phyloP scores from a whole-genome alignment of 2,113 vertebrate genomes.

The Perca fluviatilis region DNA sequence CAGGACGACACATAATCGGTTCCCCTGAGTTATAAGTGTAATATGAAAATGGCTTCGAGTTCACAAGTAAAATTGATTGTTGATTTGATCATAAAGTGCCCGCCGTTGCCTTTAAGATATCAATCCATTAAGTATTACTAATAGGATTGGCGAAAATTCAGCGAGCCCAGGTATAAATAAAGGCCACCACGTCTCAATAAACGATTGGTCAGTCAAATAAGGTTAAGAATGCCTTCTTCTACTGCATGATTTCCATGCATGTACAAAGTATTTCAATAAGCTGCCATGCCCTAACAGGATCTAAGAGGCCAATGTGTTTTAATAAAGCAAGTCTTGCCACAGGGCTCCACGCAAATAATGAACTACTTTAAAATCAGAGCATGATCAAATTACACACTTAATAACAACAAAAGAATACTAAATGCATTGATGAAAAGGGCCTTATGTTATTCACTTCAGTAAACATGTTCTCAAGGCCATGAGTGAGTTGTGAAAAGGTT shows the following conservation, averaged over 20 bases:
- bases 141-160: slow-evolving; percentile 7
- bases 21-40: slow-evolving; percentile 49
- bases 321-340: slow-evolving; percentile 46
- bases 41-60: slow-evolving; percentile 42
- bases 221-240: slow-evolving; percentile 10
- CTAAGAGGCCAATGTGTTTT: slow-evolving; percentile 52
- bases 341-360: slow-evolving; percentile 46
- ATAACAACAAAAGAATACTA: slow-evolving; percentile 47
- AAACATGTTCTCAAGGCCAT: slow-evolving; percentile 49
- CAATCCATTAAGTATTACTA: slow-evolving; percentile 27
- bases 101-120: slow-evolving; percentile 37
- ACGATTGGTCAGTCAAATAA: slow-evolving; percentile 28
- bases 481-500: slow-evolving; percentile 76
- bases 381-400: slow-evolving; percentile 45
- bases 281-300: slow-evolving; percentile 34
- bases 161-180: slow-evolving; percentile 19
- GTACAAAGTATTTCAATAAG: slow-evolving; percentile 28
- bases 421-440: slow-evolving; percentile 7
- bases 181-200: slow-evolving; percentile 34
- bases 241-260: slow-evolving; percentile 6
- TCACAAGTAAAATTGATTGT: slow-evolving; percentile 50
- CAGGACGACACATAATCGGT: slow-evolving; percentile 23
- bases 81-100: slow-evolving; percentile 60
- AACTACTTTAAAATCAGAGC: slow-evolving; percentile 58
- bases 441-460: slow-evolving; percentile 29